Evolutionary conservation across 2,888 invertebrate species (phyloP), one percentile per base, ranked within the genome.

Genomic region (Tetragonula carbonaria): DNA sequence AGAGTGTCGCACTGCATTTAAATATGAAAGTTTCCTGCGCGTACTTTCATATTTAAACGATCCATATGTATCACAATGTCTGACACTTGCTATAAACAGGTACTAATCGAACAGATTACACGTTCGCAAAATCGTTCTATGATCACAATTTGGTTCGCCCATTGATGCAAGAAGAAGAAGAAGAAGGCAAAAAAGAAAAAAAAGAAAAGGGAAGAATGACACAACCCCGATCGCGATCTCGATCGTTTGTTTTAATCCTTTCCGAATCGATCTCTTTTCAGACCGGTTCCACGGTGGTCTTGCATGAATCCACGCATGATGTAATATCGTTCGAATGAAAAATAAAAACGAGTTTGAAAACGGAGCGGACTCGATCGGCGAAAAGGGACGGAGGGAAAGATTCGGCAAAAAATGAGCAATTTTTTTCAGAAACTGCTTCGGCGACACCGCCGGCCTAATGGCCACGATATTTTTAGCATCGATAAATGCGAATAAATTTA

Each of bases 251-350:
- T 72, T 83, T 63, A 77, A 85, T 86, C 80, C 78, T 77, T 78
- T 74, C 70, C 81, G 78, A 87, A 89, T 88, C 80, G 72, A 85
- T 88, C 85, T 86, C 71, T 85, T 86, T 87, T 78, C 80, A 68
- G 88, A 90, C 87, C 90, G 90, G 90, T 90, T 90, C 79, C 76
- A 70, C 81, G 78, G 62, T 67, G 84, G 80, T 87, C 85, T 80
- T 76, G 62, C 85, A 78, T 70, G 85, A 87, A 83, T 86, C 78
- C 85, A 68, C 66, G 75, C 71, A 74, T 90, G 88, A 90, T 83
- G 90, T 86, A 90, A 90, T 83, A 81, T 75, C 73, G 70, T 82
- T 67, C 67, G 50, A 75, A 79, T 70, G 74, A 81, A 89, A 87
- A 84, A 82, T 85, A 71, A 82, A 33, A 72, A 84, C 76, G 77